Evolutionary conservation across 2,113 vertebrate species (phyloP).

Genomic region (Mirounga angustirostris): DNA sequence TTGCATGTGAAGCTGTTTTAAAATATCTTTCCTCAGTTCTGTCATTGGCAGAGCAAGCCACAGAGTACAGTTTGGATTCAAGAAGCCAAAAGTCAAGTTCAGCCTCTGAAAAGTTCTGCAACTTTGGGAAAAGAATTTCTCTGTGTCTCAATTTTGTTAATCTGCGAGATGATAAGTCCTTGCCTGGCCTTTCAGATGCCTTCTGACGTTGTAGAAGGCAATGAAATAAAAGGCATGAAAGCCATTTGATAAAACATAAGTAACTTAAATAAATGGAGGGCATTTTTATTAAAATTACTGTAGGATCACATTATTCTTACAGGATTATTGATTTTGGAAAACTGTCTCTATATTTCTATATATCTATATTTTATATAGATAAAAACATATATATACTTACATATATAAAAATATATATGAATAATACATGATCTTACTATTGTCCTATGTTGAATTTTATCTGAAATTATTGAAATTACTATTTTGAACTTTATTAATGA

Average conservation of each 20-base stretch:
- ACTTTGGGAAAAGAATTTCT: background rate
- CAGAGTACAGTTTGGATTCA: constrained; percentile 41
- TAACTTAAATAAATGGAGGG: background rate
- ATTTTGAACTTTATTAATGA: constrained; percentile 27
- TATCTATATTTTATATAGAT: background rate
- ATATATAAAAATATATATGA: background rate
- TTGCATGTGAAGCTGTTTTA: constrained; percentile 50
- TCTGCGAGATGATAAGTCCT: background rate
- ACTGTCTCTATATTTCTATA: background rate
- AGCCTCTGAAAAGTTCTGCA: background rate
- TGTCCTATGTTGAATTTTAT: background rate
- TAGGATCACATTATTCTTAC: background rate
- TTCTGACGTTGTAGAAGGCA: background rate
- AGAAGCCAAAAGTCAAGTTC: background rate
- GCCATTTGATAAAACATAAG: background rate
- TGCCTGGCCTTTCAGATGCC: background rate
- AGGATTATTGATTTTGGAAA: constrained; percentile 9
- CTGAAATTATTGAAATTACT: background rate
- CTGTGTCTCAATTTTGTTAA: background rate
- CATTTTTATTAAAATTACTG: background rate
- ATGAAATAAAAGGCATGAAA: background rate
- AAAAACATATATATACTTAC: background rate
- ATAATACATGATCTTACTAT: background rate
- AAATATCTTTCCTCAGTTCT: constrained; percentile 54
- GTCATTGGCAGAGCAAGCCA: background rate